phyloP scores from a whole-genome alignment of 1,140 invertebrate genomes.

The Parapsyche elsis region DNA sequence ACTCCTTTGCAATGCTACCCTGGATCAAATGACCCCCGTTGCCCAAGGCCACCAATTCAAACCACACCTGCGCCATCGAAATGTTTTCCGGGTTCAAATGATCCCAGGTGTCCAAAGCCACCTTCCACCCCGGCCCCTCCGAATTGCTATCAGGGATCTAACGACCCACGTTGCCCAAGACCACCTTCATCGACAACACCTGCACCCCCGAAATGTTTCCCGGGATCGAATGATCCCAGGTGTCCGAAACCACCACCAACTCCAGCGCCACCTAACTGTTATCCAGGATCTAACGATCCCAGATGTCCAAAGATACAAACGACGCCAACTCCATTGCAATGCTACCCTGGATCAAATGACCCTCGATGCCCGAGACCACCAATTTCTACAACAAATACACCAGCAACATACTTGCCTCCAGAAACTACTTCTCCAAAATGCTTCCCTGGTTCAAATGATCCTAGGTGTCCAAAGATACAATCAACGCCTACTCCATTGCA shows the following conservation, averaged over 20 bases:
- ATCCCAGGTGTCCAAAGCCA: constrained; percentile 53
- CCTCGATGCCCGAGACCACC: constrained; percentile 60
- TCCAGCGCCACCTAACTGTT: constrained; percentile 57
- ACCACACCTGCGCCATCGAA: constrained; percentile 53
- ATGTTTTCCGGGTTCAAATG: constrained; percentile 59
- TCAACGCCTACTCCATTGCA: constrained; percentile 54
- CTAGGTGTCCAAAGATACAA: constrained; percentile 58
- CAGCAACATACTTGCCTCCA: constrained; percentile 35
- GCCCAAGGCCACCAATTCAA: constrained; percentile 58
- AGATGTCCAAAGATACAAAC: constrained; percentile 59
- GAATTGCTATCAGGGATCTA: constrained; percentile 46
- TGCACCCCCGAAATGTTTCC: constrained; percentile 55
- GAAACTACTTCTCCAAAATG: constrained; percentile 58
- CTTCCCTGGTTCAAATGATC: constrained; percentile 60
- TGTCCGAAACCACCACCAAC: constrained; percentile 57
- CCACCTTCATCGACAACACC: constrained; percentile 59
- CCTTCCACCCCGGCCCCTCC: constrained; percentile 40
- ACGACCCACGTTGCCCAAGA: constrained; percentile 52
- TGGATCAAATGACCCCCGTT: constrained; percentile 60
- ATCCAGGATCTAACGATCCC: constrained; percentile 61
- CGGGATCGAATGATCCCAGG: constrained; percentile 58
- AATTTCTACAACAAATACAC: constrained; percentile 55
- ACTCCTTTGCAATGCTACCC: constrained; percentile 58
- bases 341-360: constrained; percentile 61
- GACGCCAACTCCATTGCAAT: constrained; percentile 55